A percentile compares a stretch with the other conserved stretches of the same genome.
phyloP scores from a whole-genome alignment of 2,888 invertebrate species.

The Epistrophella euchroma region DNA sequence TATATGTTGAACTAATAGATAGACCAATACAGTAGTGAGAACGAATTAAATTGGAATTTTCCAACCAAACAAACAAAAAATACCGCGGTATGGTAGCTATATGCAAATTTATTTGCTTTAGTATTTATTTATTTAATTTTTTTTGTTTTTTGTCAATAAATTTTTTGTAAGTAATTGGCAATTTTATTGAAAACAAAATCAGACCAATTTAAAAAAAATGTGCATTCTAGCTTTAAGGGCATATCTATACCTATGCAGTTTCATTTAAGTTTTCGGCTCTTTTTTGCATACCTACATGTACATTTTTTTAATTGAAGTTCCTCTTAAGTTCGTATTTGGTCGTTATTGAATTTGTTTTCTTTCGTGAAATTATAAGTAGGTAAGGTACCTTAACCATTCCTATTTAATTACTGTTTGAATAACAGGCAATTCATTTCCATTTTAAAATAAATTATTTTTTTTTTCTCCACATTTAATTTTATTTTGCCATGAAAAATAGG shows the following conservation, averaged over 20 bases:
- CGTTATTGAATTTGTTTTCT: too few relatives aligned
- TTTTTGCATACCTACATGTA: not conserved
- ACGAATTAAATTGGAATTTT: constrained; percentile 58
- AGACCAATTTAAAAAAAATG: constrained; percentile 17
- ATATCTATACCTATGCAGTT: not conserved
- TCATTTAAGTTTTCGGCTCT: too few relatives aligned
- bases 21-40: constrained; percentile 1
- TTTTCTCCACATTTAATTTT: too few relatives aligned
- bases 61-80: constrained; percentile 6
- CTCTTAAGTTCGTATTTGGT: too few relatives aligned
- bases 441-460: too few relatives aligned
- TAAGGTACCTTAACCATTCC: too few relatives aligned
- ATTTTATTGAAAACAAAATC: constrained; percentile 29
- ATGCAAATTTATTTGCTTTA: constrained; percentile 38
- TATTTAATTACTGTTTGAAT: too few relatives aligned
- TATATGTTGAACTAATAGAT: not conserved
- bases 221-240: not conserved
- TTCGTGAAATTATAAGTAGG: too few relatives aligned
- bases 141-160: constrained; percentile 6
- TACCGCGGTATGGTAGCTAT: constrained; percentile 11
- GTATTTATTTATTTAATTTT: not conserved
- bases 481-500: too few relatives aligned
- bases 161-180: constrained; percentile 56
- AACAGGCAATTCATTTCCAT: too few relatives aligned
- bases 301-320: too few relatives aligned